Base-by-base conservation (phyloP, 2,113 vertebrate species). In the Clarias gariepinus region DNA sequence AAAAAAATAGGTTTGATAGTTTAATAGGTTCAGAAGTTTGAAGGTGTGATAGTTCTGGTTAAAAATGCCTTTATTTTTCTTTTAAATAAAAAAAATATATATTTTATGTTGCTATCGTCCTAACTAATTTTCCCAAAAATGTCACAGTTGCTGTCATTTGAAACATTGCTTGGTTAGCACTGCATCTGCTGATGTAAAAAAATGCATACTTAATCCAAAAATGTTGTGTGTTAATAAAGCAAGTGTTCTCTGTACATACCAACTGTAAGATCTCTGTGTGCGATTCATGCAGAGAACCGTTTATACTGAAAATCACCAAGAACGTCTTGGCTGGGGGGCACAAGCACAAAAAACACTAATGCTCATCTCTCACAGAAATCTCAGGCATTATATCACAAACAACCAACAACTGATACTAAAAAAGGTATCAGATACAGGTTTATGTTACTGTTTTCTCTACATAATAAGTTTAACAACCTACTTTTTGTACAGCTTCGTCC, bases 401-500 rank as follows among this genome's bases (percentile, higher is more conserved):
- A 0, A 12, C 81, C 21, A 55, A 83, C 15, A 6, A 84, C 12
- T 83, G 9, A 82, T 66, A 66, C 61, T 52, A 30, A 81, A 61
- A 81, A 28, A n/a, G n/a, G 36, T 41, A 58, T 28, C 25, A 55
- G 74, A 19, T 79, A 52, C n/a, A 30, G 53, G 53, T 19, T 57
- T 57, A 28, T 55, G 3, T 57, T 57, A 30, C n/a, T 58, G 15
- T 30, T 85, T 78, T 13, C 69, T 25, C 11, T 47, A 25, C 47
- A 58, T 16, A 84, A 6, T 18, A 33, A 84, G 33, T 41, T 69
- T 57, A 10, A 8, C 2, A 41, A 89, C 95, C 94, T 96, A 99
- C 98, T 97, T 94, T 94, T 94, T 85, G 93, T 96, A 91, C 98
- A 99, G 69, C 95, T 95, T 52, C 94, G 94, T 86, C 96, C 97